Base-by-base conservation (phyloP, 2,113 vertebrate genomes). In the Sula dactylatra region DNA sequence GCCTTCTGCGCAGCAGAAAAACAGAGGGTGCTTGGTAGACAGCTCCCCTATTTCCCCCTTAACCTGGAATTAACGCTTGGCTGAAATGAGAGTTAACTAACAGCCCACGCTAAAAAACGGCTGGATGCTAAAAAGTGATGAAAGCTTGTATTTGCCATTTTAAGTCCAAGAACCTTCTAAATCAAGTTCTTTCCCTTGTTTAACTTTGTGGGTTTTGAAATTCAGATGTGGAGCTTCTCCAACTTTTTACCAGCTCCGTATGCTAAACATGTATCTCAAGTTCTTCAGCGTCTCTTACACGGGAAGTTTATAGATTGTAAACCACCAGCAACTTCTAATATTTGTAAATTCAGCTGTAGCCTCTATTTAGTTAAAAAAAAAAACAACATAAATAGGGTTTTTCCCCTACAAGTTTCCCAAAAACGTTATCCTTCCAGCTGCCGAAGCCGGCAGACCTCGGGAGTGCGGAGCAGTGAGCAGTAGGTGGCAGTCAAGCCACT, bases 401-500 rank as follows among this genome's bases (percentile, higher is more conserved):
- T 91, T 78, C 59, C 38, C 26, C 27, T 22, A 44, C 74, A 4
- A 4, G 29, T 32, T 27, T 8, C 49, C 10, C 45, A 10, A 38
- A 22, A 55, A 17, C 31, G 3, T 58, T 44, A 22, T 62, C 67
- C 82, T 76, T 61, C 69, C 31, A 32, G 55, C 55, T 20, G 76
- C 58, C 19, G 88, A 50, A 65, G 79, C 49, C 38, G 31, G 54
- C 77, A 8, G 77, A 20, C 25, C 32, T 13, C 7, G 15, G 96
- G 80, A 82, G 77, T 82, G 83, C 47, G 92, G 10, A 66, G 90
- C 83, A 32, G 85, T 1, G 70, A 83, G 95, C 98, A 91, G 98
- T 98, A 98, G 98, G 97, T 98, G 98, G 98, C 98, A 98, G 92
- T 89, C 97, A 85, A 97, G 95, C 78, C 98, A 95, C 98, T 98